Evolutionary conservation across 2,888 invertebrate species (phyloP), one percentile per base, ranked within the genome.

Genomic region (Clusia tigrina): DNA sequence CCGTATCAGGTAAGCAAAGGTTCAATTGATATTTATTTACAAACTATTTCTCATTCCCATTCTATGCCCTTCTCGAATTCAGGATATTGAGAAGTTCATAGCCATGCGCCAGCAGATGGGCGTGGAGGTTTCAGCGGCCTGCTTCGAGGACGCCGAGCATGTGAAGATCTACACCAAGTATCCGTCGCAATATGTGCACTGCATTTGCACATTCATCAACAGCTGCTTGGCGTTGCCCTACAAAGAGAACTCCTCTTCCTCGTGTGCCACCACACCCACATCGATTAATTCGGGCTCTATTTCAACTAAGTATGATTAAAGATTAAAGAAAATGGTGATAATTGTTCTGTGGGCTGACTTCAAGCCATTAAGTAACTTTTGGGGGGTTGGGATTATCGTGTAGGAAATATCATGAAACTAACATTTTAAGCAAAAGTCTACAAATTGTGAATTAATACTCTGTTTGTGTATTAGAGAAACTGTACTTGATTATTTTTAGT

Each of bases 141-240:
- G 89, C 63, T 92, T 90, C 81, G 88, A 89, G 62, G 88, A 89
- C 74, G 91, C 91, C 10, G 87, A 89, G n/a, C 92, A 93, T 80
- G 91, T 92, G 0, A 88, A 90, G 73, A 92, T 92, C 77, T 88
- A 87, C 67, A 85, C 87, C 15, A 85, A 86, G 64, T 88, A 91
- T 77, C 87, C 87, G 46, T 86, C 88, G 53, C 86, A 87, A 66
- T 89, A 89, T 73, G 85, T 88, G 15, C 85, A 86, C 65, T 87
- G 86, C 60, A 87, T 89, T 32, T 87, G 86, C 75, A 85, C 83
- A 66, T 89, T 89, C 76, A 85, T 89, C 18, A 86, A 87, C 70
- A 86, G 86, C 71, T 89, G 89, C 71, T 80, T 89, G 71, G 72
- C 77, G 25, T 58, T 70, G 42, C 73, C 78, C 18, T 48, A 48